A percentile compares a stretch with the other conserved stretches of the same genome.
phyloP scores from a whole-genome alignment of 2,797 vertebrate genomes.

The Peromyscus nudipes region DNA sequence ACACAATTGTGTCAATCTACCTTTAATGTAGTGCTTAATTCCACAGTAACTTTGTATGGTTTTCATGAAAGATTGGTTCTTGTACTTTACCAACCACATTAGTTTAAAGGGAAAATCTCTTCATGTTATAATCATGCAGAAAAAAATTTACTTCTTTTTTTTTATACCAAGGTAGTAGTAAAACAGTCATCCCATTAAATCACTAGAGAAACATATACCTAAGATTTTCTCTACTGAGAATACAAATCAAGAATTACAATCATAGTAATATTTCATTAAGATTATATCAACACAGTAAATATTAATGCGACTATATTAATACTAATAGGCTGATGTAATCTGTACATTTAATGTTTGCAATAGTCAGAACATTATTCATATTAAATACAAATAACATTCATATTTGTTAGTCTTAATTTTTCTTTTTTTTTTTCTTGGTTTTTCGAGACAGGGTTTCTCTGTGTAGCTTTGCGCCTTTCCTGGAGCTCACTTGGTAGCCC shows the following conservation, averaged over 20 bases:
- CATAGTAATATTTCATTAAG: not conserved
- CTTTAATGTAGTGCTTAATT: not conserved
- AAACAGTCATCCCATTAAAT: not conserved
- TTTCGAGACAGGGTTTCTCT: too few species aligned
- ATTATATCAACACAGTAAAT: not conserved
- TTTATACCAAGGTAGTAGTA: not conserved
- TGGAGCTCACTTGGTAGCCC: too few species aligned
- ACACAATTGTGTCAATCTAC: not conserved
- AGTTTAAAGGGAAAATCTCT: not conserved
- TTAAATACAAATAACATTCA: not conserved
- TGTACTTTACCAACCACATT: not conserved
- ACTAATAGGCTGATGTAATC: not conserved
- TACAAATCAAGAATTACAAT: not conserved
- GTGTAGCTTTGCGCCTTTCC: too few species aligned
- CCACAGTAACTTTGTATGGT: not conserved
- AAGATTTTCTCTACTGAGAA: not conserved
- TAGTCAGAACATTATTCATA: not conserved
- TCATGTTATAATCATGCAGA: not conserved
- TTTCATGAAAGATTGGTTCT: not conserved
- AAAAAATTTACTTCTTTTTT: not conserved
- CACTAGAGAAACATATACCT: not conserved
- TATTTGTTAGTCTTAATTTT: not conserved
- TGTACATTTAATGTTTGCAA: conserved; percentile 5
- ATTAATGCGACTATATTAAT: not conserved
- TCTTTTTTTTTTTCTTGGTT: too few species aligned